Conservation (phyloP, 2,797 vertebrate species). For the Ataeniobius toweri region DNA sequence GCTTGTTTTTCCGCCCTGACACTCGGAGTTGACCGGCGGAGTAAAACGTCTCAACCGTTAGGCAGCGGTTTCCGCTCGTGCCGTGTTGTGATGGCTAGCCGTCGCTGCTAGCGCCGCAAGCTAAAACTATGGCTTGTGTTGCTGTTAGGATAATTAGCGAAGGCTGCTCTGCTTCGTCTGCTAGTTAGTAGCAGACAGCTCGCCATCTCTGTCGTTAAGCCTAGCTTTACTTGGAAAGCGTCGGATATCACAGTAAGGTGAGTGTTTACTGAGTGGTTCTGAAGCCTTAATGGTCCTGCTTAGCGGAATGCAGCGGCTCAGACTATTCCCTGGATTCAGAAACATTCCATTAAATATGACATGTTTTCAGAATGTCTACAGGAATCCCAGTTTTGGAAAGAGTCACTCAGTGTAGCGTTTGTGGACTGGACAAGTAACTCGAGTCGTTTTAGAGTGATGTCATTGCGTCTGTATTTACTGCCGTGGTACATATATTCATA, state of each 20-base stretch:
- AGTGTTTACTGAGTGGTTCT: slow-evolving; percentile 61
- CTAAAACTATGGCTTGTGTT: slow-evolving; percentile 51
- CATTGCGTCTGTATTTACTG: slow-evolving; percentile 9
- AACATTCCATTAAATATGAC: slow-evolving; percentile 42
- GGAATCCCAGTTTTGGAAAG: neutral
- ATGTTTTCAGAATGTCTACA: slow-evolving; percentile 31
- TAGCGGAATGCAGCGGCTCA: slow-evolving; percentile 48
- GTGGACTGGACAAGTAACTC: accelerated
- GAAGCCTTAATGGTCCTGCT: slow-evolving; percentile 45
- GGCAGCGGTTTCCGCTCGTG: slow-evolving; percentile 62
- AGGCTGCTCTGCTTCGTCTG: slow-evolving; percentile 23
- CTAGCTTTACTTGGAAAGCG: slow-evolving; percentile 8
- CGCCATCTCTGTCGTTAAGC: neutral
- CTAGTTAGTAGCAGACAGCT: slow-evolving; percentile 11
- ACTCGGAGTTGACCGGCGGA: slow-evolving; percentile 31
- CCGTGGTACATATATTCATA: slow-evolving; percentile 15
- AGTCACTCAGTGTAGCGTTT: neutral
- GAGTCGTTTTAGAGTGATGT: slow-evolving; percentile 7
- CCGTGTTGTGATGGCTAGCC: slow-evolving; percentile 69
- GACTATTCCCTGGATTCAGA: slow-evolving; percentile 64
- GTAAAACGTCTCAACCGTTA: slow-evolving; percentile 36
- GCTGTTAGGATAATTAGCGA: slow-evolving; percentile 60
- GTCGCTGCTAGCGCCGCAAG: slow-evolving; percentile 55
- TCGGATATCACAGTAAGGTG: slow-evolving; percentile 47
- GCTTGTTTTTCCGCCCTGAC: neutral